Base-by-base conservation (phyloP, 2,113 vertebrate genomes). In the Theristicus caerulescens region DNA sequence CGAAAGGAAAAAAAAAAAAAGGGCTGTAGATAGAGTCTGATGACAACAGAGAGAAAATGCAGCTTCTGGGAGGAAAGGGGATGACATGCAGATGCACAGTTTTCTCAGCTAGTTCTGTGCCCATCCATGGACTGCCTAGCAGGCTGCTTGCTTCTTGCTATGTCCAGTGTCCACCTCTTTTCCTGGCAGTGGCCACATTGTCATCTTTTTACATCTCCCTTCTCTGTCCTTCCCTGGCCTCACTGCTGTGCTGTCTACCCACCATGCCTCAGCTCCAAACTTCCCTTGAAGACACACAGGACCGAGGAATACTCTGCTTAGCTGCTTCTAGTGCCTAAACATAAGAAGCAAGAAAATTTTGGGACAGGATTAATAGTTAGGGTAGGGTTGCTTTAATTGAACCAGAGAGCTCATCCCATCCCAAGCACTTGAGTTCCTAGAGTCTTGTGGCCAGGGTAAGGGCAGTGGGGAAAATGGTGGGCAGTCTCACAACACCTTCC, bases 111-210 rank as follows among this genome's bases (percentile, higher is more conserved):
- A 14, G 8, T 47, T 44, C 25, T 16, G 3, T 40, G 31, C 4
- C 38, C 11, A 15, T 38, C 26, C 19, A 88, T 38, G 11, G 27
- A 54, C 49, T 58, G 25, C 7, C 22, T 58, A 58, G 31, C 10
- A 66, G 52, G 16, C 9, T 52, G 24, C 16, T 49, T 91, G 13
- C 11, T 92, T 54, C 65, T 52, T 1, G 0, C 11, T 57, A 10
- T 1, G 6, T 55, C 6, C 14, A 27, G n/a, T 2, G 1, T 38
- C 20, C 22, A 11, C 13, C 4, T 11, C 14, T 34, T 47, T 66
- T 73, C 22, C 17, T 61, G 9, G 5, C 1, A 1, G 19, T 22
- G 36, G 7, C 34, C 26, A 57, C 13, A 61, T 4, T 5, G 2
- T 27, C 2, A 5, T 42, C 9, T 29, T 61, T 69, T 70, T 3